Percentiles rank a stretch among this genome's conserved stretches.
Conservation (phyloP, 2,113 vertebrate species). For the Zapus hudsonius region DNA sequence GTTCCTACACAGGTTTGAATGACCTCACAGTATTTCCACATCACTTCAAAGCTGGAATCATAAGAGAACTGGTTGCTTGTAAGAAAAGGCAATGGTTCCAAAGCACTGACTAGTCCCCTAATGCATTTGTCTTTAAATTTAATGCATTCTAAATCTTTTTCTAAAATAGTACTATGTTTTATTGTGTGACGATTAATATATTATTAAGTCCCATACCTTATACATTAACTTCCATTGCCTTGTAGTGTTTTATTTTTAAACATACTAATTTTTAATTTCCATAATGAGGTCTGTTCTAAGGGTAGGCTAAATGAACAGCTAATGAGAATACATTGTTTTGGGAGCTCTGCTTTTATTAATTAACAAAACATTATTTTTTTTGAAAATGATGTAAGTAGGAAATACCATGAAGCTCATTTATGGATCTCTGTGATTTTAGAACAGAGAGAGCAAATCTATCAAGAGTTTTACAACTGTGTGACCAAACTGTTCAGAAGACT, state of each 20-base stretch:
- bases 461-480: neutral
- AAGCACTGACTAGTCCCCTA: neutral
- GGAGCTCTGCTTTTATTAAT: neutral
- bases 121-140: neutral
- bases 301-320: neutral
- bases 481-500: neutral
- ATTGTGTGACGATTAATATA: too few species aligned
- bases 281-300: neutral
- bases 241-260: neutral
- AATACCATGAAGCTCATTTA: neutral
- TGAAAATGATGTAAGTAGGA: neutral
- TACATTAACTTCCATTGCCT: neutral
- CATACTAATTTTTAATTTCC: neutral
- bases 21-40: neutral
- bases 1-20: neutral
- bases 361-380: neutral
- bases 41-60: neutral
- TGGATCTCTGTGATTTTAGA: neutral
- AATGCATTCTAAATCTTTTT: constrained; percentile 6
- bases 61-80: neutral
- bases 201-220: neutral
- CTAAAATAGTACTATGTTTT: too few species aligned
- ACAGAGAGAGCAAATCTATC: neutral
- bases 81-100: neutral
- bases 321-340: neutral